A percentile compares a stretch with the other conserved stretches of the same genome.
phyloP scores from a whole-genome alignment of 2,888 invertebrate genomes.

The Unio delphinus region DNA sequence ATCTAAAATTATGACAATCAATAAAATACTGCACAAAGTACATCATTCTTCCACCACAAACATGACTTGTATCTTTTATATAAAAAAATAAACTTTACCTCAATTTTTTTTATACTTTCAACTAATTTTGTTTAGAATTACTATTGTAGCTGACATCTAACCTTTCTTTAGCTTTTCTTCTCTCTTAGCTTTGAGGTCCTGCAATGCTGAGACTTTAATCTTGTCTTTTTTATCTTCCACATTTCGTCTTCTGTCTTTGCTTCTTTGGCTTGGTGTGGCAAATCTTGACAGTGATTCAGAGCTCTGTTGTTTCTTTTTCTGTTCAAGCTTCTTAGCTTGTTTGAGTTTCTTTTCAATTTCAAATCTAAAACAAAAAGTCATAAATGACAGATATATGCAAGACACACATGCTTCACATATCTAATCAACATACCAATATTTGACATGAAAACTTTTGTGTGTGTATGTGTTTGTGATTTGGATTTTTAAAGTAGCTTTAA shows the following conservation, averaged over 20 bases:
- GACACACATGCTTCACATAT: too few species aligned
- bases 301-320: slow-evolving; percentile 74
- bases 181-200: slow-evolving; percentile 88
- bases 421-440: too few species aligned
- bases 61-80: too few species aligned
- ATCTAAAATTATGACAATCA: too few species aligned
- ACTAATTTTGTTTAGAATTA: too few species aligned
- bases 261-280: slow-evolving; percentile 71
- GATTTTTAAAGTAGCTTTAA: too few species aligned
- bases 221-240: slow-evolving; percentile 86
- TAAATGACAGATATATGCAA: not conserved
- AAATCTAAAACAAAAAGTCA: slow-evolving; percentile 77
- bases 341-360: slow-evolving; percentile 95
- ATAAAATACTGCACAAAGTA: too few species aligned
- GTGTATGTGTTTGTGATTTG: too few species aligned
- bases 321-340: slow-evolving; percentile 84
- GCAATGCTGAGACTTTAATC: slow-evolving; percentile 94
- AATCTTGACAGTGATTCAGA: slow-evolving; percentile 28
- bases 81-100: too few species aligned
- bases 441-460: too few species aligned
- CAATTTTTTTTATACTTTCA: too few species aligned
- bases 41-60: too few species aligned
- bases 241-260: slow-evolving; percentile 89
- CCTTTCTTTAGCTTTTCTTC: slow-evolving; percentile 88
- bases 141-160: slow-evolving; percentile 5